A percentile compares a stretch with the other conserved stretches of the same genome.
Conservation (phyloP, 2,797 vertebrate genomes). For the Bryconaethiops microstoma region DNA sequence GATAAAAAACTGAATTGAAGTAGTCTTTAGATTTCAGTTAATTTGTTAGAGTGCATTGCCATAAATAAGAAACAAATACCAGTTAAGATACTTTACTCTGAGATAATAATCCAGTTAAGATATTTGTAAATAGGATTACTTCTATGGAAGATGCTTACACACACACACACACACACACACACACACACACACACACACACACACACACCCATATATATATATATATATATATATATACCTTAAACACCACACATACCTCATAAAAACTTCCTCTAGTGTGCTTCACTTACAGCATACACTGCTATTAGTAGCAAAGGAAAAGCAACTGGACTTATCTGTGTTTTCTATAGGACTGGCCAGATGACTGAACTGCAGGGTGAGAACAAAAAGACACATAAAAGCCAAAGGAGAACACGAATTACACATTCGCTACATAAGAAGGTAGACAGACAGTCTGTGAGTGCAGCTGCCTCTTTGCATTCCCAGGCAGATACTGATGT, state of each 20-base stretch:
- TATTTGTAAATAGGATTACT: no score
- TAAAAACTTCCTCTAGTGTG: not conserved
- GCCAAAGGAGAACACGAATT: slow-evolving; percentile 40
- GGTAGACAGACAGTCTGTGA: slow-evolving; percentile 52
- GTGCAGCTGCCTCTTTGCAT: slow-evolving; percentile 56
- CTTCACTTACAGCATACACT: not conserved
- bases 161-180: no score
- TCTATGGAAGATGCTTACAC: no score
- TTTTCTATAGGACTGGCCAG: slow-evolving; percentile 22
- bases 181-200: no score
- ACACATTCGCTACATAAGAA: slow-evolving; percentile 54
- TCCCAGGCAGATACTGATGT: slow-evolving; percentile 61
- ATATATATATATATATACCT: not conserved
- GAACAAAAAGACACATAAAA: slow-evolving; percentile 19
- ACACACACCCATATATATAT: not conserved
- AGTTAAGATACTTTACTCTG: not conserved
- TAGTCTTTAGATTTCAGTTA: not conserved
- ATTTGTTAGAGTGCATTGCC: not conserved
- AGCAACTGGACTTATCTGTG: slow-evolving; percentile 7
- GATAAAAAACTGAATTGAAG: not conserved
- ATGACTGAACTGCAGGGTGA: slow-evolving; percentile 5
- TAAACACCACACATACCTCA: no score
- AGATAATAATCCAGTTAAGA: no score
- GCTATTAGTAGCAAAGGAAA: not conserved
- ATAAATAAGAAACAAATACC: not conserved